Base-by-base conservation (phyloP, 2,888 invertebrate species). In the Cosmorhoe ocellata region DNA sequence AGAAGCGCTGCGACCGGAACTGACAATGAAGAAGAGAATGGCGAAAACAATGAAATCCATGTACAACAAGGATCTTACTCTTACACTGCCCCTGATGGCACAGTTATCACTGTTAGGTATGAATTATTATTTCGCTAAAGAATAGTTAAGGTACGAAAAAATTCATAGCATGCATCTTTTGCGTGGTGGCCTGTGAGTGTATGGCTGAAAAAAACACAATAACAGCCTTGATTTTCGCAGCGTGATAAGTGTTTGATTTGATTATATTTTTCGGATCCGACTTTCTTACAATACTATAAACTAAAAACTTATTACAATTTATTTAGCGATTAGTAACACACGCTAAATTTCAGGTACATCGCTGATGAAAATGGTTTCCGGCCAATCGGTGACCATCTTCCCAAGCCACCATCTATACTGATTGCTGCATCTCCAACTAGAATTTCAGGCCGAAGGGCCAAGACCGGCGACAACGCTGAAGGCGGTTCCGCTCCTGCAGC, bases 321-420 rank as follows among this genome's bases (percentile, higher is more conserved):
- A 18, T 2, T 2, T 4, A 18, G 18, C 18, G 3, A 18, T 24
- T 24, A 6, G 24, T 38, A 12, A 12, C 11, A 9, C 6, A 6
- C 11, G 11, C 47, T 1, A 51, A 8, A 27, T 14, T 55, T 51
- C 66, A 93, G 92, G 52, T 95, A 94, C 64, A 91, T 93, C 43
- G 94, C 94, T 56, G 94, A 94, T 70, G 94, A 94, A 76, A 94
- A 94, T 69, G 94, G 94, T 18, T 94, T 93, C 79, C 92, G 92
- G 66, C 93, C 94, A 0, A 83, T 92, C 56, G 94, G 94, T 9
- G 92, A 91, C 61, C 94, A 67, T 59, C 43, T 53, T 50, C 24
- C 54, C 56, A 63, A 55, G 48, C 27, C 57, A 27, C 61, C 72
- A 13, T 65, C 49, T 22, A 70, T 43, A 71, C 31, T 10, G 2